Evolutionary conservation across 2,113 vertebrate genomes (phyloP).

Genomic region (Dasyornis broadbenti): DNA sequence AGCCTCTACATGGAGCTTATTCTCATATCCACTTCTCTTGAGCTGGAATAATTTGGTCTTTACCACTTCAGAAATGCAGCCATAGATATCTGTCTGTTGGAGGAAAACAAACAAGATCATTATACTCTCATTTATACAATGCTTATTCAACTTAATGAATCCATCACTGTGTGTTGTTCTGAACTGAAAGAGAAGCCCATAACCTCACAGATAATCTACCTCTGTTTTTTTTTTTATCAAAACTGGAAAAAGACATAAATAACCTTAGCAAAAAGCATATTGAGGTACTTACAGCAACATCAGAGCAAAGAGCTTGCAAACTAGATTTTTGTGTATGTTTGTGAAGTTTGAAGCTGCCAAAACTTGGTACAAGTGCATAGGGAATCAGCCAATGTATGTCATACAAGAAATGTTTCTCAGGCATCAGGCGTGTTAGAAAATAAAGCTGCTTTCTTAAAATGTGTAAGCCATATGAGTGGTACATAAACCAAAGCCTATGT

Average conservation of each 20-base stretch:
- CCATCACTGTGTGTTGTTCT: not conserved
- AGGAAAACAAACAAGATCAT: not conserved
- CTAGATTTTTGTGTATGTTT: not conserved
- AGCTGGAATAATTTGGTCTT: constrained; percentile 73
- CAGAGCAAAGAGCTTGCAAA: not conserved
- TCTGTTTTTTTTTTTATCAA: not conserved
- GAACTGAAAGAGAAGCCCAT: not conserved
- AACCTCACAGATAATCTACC: not conserved
- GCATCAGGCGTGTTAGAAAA: not conserved
- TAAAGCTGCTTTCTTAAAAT: not conserved
- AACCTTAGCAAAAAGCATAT: not conserved
- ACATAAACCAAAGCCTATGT: not conserved
- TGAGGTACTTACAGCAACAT: not conserved
- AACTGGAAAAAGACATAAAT: not conserved
- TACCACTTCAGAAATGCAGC: constrained; percentile 66
- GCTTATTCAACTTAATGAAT: not conserved
- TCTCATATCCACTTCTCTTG: constrained; percentile 64
- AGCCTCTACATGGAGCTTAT: constrained; percentile 60
- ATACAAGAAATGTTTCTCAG: not conserved
- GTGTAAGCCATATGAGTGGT: not conserved
- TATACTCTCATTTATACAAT: not conserved
- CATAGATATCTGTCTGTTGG: constrained; percentile 63
- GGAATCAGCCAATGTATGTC: not conserved
- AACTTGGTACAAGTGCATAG: not conserved
- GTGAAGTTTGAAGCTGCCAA: not conserved